phyloP scores from a whole-genome alignment of 2,797 vertebrate genomes.

The Phylloscopus collybita region DNA sequence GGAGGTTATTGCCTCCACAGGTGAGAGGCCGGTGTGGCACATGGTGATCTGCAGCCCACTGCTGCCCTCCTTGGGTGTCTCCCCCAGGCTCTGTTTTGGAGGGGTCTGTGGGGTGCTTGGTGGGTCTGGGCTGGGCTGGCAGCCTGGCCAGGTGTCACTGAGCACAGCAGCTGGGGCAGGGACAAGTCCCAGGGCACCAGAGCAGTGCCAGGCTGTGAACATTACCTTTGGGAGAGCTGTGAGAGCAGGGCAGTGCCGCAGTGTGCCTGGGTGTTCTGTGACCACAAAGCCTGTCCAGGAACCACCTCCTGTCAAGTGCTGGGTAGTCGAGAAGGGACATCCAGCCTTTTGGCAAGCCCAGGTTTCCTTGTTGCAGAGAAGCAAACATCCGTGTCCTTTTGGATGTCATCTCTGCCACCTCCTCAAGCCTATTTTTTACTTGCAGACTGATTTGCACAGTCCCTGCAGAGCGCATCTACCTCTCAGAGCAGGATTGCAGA shows the following conservation, averaged over 20 bases:
- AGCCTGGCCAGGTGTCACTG: neutral
- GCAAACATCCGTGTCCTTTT: neutral
- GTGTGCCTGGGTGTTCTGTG: neutral
- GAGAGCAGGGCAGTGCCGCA: neutral
- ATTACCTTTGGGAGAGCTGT: accelerated
- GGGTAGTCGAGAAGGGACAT: neutral
- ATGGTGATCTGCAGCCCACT: neutral
- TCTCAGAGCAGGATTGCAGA: neutral
- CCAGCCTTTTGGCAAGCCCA: neutral
- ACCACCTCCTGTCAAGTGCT: neutral
- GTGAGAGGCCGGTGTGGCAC: accelerated
- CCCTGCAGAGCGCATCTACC: neutral
- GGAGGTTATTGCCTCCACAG: neutral
- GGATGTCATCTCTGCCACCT: neutral
- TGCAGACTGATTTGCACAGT: neutral
- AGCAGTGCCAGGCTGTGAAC: neutral
- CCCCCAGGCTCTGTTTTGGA: neutral
- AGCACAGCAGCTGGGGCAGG: neutral
- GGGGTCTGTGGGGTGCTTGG: neutral
- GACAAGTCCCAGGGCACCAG: neutral
- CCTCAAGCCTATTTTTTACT: neutral
- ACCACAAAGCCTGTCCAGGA: neutral
- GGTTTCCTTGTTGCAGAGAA: neutral
- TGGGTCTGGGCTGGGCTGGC: neutral
- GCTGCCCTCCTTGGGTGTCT: neutral